Base-by-base conservation (phyloP, 2,797 vertebrate genomes). In the Melanogrammus aeglefinus region DNA sequence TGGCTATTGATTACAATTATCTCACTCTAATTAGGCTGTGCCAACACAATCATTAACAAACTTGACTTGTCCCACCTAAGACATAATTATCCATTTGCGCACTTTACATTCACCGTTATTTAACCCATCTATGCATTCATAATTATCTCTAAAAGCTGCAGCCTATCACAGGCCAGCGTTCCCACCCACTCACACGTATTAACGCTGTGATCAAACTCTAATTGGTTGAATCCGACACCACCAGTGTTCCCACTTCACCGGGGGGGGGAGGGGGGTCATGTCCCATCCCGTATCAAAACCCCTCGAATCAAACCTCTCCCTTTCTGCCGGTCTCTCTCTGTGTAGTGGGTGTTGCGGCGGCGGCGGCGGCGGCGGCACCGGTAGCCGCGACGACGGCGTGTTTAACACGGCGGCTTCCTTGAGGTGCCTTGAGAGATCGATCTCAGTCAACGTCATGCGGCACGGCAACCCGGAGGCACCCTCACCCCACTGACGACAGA, bases 391-490 rank as follows among this genome's bases (percentile, higher is more conserved):
- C 86, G 86, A 83, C 85, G 75, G 78, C 24, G 84, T 80, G 83
- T 79, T 85, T 4, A 84, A 87, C 88, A 83, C 88, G 87, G 88
- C 83, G 87, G 85, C 86, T 93, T 93, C 90, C 89, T 91, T 90
- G 90, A 91, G 90, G 88, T 92, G 89, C 76, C 78, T 88, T 88
- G 85, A 84, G 72, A 84, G 89, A 92, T 92, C 88, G 93, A 93
- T 92, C 93, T 90, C 88, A 75, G 87, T 90, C 91, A 92, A 92
- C 90, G 91, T 92, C 93, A 91, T 81, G 88, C 88, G 88, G 93
- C 90, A 88, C 87, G 79, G 91, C 91, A 92, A 92, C 90, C 92
- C 92, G 92, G 91, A 93, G 92, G 92, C 93, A 88, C 90, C 89
- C 78, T 85, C 73, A 86, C 88, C 91, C 89, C 84, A 89, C 90